Conservation (phyloP, 1,140 invertebrate species). For the Tetragonula clypearis region DNA sequence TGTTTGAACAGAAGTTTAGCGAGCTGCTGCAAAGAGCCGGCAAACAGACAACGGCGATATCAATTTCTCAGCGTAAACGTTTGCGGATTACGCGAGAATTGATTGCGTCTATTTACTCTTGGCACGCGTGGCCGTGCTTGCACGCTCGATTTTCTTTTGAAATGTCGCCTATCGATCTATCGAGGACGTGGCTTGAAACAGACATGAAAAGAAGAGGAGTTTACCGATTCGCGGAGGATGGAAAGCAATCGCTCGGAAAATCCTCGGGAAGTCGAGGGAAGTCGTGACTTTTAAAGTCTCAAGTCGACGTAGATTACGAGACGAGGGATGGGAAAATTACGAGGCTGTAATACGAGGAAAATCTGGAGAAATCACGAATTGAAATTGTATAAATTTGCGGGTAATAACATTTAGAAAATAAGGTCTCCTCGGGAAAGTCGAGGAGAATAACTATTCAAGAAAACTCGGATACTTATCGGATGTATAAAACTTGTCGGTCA, state of each 20-base stretch:
- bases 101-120: conserved; percentile 8
- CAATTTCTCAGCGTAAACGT: conserved; percentile 22
- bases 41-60: conserved; percentile 11
- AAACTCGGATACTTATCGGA: no score
- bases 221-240: neutral
- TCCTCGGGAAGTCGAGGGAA: neutral
- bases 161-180: neutral
- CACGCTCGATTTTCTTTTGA: neutral
- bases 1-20: conserved; percentile 17
- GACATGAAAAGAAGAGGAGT: neutral
- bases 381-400: no score
- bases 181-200: no score
- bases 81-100: conserved; percentile 10
- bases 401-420: no score
- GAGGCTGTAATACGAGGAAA: no score
- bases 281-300: no score
- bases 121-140: conserved; percentile 1
- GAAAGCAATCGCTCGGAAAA: no score
- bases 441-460: no score
- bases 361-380: no score
- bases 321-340: no score
- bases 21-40: neutral
- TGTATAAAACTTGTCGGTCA: no score
- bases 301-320: neutral
- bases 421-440: no score